A percentile compares a stretch with the other conserved stretches of the same genome.
These are phyloP conservation scores for Unio delphinus DNA, from an alignment of 2,888 invertebrate species.

Conservation along the genomic window DNA sequence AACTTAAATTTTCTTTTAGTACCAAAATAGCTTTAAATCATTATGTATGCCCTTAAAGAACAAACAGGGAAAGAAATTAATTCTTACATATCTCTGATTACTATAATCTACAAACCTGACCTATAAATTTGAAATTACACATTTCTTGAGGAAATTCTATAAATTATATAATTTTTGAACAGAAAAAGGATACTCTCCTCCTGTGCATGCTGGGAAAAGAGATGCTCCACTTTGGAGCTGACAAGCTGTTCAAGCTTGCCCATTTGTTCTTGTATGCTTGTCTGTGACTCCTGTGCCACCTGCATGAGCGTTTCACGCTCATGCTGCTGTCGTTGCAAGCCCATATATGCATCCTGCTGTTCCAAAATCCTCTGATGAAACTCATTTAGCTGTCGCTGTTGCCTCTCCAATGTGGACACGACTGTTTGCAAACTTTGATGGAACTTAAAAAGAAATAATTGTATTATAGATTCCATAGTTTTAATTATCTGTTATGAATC, in stretches of 20 bases:
- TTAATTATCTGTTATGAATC: too few relatives aligned
- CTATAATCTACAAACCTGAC: too few relatives aligned
- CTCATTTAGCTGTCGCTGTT: conserved; percentile 60
- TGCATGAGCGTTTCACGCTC: conserved; percentile 56
- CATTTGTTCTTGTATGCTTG: conserved; percentile 59
- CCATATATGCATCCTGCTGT: conserved; percentile 58
- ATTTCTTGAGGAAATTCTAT: too few relatives aligned
- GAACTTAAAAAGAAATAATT: too few relatives aligned
- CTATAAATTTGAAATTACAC: too few relatives aligned
- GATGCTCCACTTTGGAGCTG: conserved; percentile 57
- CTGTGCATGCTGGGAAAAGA: conserved; percentile 60
- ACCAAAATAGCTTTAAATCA: too few relatives aligned
- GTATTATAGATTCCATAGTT: too few relatives aligned
- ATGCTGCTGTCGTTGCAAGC: conserved; percentile 51
- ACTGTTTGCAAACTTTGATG: conserved; percentile 49
- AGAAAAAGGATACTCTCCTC: conserved; percentile 65
- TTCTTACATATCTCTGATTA: too few relatives aligned
- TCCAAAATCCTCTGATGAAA: conserved; percentile 55
- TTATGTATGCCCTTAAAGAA: too few relatives aligned
- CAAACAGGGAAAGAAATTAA: background rate
- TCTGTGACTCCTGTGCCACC: conserved; percentile 47
- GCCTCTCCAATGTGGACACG: conserved; percentile 48
- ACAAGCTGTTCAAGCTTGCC: conserved; percentile 63
- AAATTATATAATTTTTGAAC: background rate
- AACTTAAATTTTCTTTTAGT: too few relatives aligned